These are phyloP conservation scores for Diplolepis rosae DNA, from an alignment of 2,888 invertebrate species.

Conservation along the genomic window DNA sequence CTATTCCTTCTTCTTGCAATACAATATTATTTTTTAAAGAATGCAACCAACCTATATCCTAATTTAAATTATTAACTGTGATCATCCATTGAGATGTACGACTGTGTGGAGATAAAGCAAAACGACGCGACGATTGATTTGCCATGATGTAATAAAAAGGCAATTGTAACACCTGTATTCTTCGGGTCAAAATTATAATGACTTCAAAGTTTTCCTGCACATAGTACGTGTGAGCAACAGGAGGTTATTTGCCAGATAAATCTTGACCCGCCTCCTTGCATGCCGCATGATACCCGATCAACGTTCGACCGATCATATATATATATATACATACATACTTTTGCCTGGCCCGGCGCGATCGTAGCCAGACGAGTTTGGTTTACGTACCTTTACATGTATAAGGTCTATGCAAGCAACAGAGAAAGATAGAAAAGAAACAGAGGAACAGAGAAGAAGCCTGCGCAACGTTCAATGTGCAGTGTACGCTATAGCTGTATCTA, in stretches of 20 bases:
- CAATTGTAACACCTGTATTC: slow-evolving; percentile 6
- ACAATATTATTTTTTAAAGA: too few relatives aligned
- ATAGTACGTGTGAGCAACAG: slow-evolving; percentile 59
- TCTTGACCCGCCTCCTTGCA: slow-evolving; percentile 63
- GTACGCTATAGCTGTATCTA: too few relatives aligned
- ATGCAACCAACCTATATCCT: too few relatives aligned
- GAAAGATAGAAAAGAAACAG: not conserved
- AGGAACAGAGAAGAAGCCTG: not conserved
- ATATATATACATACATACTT: not conserved
- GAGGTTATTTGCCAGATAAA: slow-evolving; percentile 63
- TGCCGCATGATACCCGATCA: slow-evolving; percentile 61
- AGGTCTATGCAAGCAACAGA: not conserved
- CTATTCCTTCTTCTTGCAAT: too few relatives aligned
- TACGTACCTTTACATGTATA: not conserved
- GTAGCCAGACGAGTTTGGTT: not conserved
- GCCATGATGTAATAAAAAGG: slow-evolving; percentile 25
- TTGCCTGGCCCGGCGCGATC: too few relatives aligned
- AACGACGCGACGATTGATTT: not conserved
- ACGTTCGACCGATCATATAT: slow-evolving; percentile 46
- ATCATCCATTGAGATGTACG: too few relatives aligned
- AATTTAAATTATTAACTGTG: too few relatives aligned
- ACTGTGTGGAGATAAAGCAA: too few relatives aligned
- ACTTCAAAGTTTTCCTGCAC: slow-evolving; percentile 53
- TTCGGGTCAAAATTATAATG: slow-evolving; percentile 32
- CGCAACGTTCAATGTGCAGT: not conserved